Percentiles rank a stretch among this genome's conserved stretches.
phyloP scores from a whole-genome alignment of 2,797 vertebrate species.

The Coregonus sp. region DNA sequence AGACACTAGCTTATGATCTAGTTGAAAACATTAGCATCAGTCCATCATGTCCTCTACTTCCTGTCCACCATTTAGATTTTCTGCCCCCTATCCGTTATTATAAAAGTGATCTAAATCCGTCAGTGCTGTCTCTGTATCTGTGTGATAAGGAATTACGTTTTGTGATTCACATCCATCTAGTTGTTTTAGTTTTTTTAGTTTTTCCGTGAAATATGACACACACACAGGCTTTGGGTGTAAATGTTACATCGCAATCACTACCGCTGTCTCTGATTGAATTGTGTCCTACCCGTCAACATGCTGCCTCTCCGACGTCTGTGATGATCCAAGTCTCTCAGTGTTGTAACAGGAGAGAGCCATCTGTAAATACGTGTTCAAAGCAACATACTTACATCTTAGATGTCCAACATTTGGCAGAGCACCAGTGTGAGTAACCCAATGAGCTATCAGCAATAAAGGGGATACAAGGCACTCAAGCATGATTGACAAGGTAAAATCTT shows the following conservation, averaged over 20 bases:
- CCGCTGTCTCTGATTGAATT: conserved; percentile 1
- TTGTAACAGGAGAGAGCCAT: conserved; percentile 10
- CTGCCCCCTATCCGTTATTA: no score
- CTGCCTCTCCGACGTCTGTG: not conserved
- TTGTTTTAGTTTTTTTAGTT: no score
- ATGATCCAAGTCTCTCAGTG: not conserved
- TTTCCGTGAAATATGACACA: conserved; percentile 1
- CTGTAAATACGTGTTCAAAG: not conserved
- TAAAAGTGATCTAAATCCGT: not conserved
- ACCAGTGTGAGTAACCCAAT: conserved; percentile 66
- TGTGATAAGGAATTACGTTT: not conserved
- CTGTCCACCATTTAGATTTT: not conserved
- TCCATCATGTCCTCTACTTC: not conserved
- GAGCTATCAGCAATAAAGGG: conserved; percentile 48
- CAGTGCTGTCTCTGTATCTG: not conserved
- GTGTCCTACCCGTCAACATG: conserved; percentile 4
- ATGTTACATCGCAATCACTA: not conserved
- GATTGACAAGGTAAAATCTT: conserved; percentile 24
- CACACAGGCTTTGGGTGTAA: not conserved
- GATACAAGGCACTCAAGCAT: conserved; percentile 50
- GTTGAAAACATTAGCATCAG: not conserved
- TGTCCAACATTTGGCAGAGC: conserved; percentile 47
- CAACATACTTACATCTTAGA: conserved; percentile 7
- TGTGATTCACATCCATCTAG: not conserved
- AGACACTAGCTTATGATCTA: not conserved